These are phyloP conservation scores for Alligator mississippiensis DNA, from an alignment of 2,113 vertebrate genomes.

Conservation along the genomic window DNA sequence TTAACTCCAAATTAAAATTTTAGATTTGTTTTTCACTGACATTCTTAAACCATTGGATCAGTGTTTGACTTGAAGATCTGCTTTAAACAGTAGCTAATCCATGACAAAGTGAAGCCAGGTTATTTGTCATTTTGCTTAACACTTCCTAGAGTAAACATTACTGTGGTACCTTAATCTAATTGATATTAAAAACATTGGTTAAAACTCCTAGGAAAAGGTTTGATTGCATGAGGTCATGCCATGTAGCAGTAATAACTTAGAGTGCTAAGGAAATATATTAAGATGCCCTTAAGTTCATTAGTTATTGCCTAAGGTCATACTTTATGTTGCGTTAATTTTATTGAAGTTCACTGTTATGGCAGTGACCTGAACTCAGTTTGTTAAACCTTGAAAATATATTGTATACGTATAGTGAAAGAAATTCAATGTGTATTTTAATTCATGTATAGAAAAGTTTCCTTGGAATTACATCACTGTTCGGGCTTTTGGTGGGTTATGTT, in stretches of 20 bases:
- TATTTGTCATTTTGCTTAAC: constrained; percentile 50
- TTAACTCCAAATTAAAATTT: background rate
- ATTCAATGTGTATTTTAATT: constrained; percentile 43
- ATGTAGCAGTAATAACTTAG: constrained; percentile 77
- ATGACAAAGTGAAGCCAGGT: background rate
- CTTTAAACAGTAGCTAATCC: constrained; percentile 23
- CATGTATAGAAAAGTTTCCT: constrained; percentile 15
- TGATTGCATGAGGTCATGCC: constrained; percentile 77
- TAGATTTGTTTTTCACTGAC: background rate
- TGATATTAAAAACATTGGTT: constrained; percentile 58
- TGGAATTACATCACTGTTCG: constrained; percentile 18
- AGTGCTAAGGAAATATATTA: constrained; percentile 81
- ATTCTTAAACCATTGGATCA: background rate
- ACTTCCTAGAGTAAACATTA: constrained; percentile 36
- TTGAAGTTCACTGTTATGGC: constrained; percentile 51
- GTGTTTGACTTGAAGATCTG: background rate
- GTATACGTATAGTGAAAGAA: constrained; percentile 11
- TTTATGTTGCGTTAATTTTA: constrained; percentile 73
- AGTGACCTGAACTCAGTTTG: constrained; percentile 54
- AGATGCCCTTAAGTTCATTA: constrained; percentile 83
- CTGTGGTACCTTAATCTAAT: constrained; percentile 43
- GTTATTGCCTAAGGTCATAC: constrained; percentile 83
- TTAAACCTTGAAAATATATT: constrained; percentile 41
- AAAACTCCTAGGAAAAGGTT: constrained; percentile 58
- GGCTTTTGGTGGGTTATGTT: background rate